Percentiles rank a stretch among this genome's conserved stretches.
phyloP scores from a whole-genome alignment of 2,888 invertebrate genomes.

The Diadromus collaris region DNA sequence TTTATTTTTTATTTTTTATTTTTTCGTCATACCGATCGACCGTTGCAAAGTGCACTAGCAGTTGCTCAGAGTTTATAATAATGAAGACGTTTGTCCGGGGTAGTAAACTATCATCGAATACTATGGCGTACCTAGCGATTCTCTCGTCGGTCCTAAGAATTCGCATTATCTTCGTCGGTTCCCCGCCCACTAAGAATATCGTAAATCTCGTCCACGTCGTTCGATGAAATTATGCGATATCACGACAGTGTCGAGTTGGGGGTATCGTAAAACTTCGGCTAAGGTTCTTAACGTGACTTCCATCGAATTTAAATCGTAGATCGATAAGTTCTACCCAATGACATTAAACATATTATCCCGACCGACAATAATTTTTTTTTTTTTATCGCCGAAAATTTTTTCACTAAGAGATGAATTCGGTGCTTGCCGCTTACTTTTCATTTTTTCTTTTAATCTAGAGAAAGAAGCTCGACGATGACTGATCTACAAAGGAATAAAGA shows the following conservation, averaged over 20 bases:
- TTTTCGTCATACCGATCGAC: conserved; percentile 37
- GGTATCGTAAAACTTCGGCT: neutral
- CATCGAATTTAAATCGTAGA: conserved; percentile 31
- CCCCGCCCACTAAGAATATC: conserved; percentile 20
- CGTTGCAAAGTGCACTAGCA: conserved; percentile 18
- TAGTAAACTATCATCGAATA: conserved; percentile 47
- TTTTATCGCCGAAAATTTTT: neutral
- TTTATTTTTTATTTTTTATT: neutral
- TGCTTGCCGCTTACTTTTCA: conserved; percentile 6
- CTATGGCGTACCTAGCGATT: conserved; percentile 41
- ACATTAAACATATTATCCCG: conserved; percentile 20
- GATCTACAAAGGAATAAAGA: conserved; percentile 12
- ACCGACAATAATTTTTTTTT: conserved; percentile 12
- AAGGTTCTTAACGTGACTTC: neutral
- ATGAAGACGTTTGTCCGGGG: conserved; percentile 39
- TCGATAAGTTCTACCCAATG: conserved; percentile 43
- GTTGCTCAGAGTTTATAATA: conserved; percentile 40
- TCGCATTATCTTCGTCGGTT: conserved; percentile 9
- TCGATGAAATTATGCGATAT: neutral
- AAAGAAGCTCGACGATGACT: conserved; percentile 23
- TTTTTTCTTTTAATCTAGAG: conserved; percentile 6
- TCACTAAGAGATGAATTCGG: conserved; percentile 13
- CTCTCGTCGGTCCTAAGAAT: conserved; percentile 40
- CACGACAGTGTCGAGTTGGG: neutral
- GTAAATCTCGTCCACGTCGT: conserved; percentile 1